phyloP scores from a whole-genome alignment of 2,888 invertebrate genomes.

The Netelia fuscicornis region DNA sequence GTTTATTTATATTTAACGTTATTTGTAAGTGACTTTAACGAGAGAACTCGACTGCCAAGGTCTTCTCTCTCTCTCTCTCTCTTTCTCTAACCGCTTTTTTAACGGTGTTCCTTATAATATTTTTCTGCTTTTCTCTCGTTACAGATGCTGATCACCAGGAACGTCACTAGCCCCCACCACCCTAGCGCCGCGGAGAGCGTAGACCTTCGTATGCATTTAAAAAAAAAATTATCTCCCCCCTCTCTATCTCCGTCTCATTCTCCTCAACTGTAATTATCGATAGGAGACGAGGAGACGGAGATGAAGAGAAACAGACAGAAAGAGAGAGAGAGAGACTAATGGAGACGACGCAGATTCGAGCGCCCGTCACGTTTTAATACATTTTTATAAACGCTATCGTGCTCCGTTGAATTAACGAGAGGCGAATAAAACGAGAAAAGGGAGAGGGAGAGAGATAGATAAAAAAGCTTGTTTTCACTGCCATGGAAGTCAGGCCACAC shows the following conservation, averaged over 20 bases:
- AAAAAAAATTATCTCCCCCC: slow-evolving; percentile 5
- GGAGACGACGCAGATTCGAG: slow-evolving; percentile 27
- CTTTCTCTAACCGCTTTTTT: slow-evolving; percentile 1
- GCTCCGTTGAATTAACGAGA: slow-evolving; percentile 22
- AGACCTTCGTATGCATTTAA: slow-evolving; percentile 62
- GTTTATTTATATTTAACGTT: slow-evolving; percentile 37
- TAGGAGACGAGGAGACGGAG: not conserved
- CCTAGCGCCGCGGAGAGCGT: slow-evolving; percentile 58
- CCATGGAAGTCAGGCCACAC: slow-evolving; percentile 63
- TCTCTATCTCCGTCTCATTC: slow-evolving; percentile 16
- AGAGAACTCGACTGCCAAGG: slow-evolving; percentile 50
- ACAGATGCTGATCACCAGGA: slow-evolving; percentile 70
- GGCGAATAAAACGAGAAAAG: slow-evolving; percentile 4
- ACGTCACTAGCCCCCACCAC: slow-evolving; percentile 66
- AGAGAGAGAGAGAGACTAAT: slow-evolving; percentile 7
- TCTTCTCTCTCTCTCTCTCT: slow-evolving; percentile 14
- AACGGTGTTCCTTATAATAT: slow-evolving; percentile 55
- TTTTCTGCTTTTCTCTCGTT: slow-evolving; percentile 63
- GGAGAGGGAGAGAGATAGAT: slow-evolving; percentile 7
- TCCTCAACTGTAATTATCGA: slow-evolving; percentile 4
- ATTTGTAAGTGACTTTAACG: slow-evolving; percentile 26
- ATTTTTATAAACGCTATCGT: slow-evolving; percentile 14
- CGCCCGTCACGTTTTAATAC: slow-evolving; percentile 7
- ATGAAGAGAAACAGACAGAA: not conserved
- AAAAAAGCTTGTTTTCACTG: slow-evolving; percentile 52